Percentiles rank a stretch among this genome's conserved stretches.
These are phyloP conservation scores for Thinocorus orbignyianus DNA, from an alignment of 2,113 vertebrate species.

Conservation along the genomic window DNA sequence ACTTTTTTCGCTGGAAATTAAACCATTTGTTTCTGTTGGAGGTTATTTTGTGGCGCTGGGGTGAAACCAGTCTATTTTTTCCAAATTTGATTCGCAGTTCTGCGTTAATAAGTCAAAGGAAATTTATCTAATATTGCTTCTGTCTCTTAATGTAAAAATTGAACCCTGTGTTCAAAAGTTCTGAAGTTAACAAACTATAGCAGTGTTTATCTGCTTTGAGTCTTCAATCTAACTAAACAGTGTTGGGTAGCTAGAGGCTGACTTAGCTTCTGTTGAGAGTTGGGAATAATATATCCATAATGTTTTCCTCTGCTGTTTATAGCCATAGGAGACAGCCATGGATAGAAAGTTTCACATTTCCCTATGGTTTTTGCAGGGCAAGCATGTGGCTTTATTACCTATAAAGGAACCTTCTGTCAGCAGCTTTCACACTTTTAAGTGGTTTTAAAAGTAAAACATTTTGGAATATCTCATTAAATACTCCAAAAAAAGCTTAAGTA, in stretches of 20 bases:
- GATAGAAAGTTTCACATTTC: not conserved
- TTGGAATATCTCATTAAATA: not conserved
- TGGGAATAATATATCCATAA: not conserved
- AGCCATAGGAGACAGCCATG: not conserved
- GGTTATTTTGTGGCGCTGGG: not conserved
- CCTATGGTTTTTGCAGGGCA: not conserved
- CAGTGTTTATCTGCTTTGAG: not conserved
- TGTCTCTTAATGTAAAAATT: not conserved
- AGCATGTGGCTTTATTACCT: not conserved
- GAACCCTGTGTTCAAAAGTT: not conserved
- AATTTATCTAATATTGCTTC: not conserved
- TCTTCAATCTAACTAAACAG: not conserved
- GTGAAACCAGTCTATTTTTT: not conserved
- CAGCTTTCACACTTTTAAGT: conserved; percentile 6
- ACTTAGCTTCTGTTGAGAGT: not conserved
- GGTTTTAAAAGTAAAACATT: conserved; percentile 6
- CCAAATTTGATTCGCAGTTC: not conserved
- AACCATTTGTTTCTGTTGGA: not conserved
- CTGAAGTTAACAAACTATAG: not conserved
- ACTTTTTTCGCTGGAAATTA: not conserved
- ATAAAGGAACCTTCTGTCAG: conserved; percentile 1
- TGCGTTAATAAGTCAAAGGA: not conserved
- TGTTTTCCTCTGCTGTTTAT: not conserved
- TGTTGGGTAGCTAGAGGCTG: not conserved
- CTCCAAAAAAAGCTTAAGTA: not conserved